Conservation (phyloP, 2,113 vertebrate species). For the Platycercus adscitus region DNA sequence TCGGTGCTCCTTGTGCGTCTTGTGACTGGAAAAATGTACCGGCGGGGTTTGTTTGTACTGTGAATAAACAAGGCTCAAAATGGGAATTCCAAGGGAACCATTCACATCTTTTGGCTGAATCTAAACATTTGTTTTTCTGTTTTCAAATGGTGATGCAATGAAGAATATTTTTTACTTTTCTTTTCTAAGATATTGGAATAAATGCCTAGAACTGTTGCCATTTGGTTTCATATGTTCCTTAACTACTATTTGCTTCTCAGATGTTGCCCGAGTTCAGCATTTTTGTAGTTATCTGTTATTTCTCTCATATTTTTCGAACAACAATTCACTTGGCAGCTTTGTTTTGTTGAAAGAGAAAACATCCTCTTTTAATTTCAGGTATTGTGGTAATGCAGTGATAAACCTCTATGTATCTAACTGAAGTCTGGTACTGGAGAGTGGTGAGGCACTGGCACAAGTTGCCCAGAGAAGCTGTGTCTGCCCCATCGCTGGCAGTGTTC, state of each 20-base stretch:
- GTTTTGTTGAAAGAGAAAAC: neutral
- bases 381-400: neutral
- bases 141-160: constrained; percentile 9
- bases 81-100: neutral
- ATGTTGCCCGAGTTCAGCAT: neutral
- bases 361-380: neutral
- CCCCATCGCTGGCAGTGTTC: neutral
- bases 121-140: neutral
- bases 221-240: constrained; percentile 31
- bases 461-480: neutral
- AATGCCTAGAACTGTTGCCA: constrained; percentile 32
- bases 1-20: neutral
- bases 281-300: neutral
- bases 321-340: constrained; percentile 1
- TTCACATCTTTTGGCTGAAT: neutral
- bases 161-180: constrained; percentile 14
- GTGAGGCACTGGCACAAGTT: neutral
- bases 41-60: neutral
- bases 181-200: constrained; percentile 46
- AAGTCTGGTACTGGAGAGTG: neutral
- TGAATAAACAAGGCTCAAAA: neutral
- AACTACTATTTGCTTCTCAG: neutral
- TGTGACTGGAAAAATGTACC: neutral
- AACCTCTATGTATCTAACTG: neutral
- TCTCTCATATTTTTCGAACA: neutral